A percentile compares a stretch with the other conserved stretches of the same genome.
phyloP scores from a whole-genome alignment of 2,888 invertebrate species.

The Drosophila lacicola region DNA sequence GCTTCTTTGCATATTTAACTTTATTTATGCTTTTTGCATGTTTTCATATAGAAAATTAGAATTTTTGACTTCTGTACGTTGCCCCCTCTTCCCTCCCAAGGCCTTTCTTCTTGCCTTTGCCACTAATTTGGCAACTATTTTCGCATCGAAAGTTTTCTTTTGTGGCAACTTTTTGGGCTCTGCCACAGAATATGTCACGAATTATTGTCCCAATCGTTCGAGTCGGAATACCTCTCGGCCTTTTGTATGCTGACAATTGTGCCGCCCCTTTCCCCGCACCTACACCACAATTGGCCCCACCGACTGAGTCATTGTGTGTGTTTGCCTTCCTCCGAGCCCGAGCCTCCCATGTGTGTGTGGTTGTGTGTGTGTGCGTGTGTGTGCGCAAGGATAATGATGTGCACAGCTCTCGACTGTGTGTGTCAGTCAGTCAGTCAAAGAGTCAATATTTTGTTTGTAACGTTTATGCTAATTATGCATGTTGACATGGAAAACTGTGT shows the following conservation, averaged over 20 bases:
- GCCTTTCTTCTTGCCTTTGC: conserved; percentile 8
- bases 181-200: conserved; percentile 61
- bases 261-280: neutral
- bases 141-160: conserved; percentile 52
- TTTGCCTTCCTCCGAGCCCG: conserved; percentile 7
- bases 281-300: conserved; percentile 25
- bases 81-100: neutral
- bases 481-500: conserved; percentile 72
- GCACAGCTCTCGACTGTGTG: conserved; percentile 42
- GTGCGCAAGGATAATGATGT: conserved; percentile 51
- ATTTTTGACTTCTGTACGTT: conserved; percentile 54
- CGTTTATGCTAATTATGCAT: conserved; percentile 78
- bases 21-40: conserved; percentile 72
- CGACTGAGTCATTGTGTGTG: conserved; percentile 33
- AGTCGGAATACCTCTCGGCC: conserved; percentile 7
- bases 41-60: conserved; percentile 77
- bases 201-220: conserved; percentile 58
- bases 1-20: conserved; percentile 72
- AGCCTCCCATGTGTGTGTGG: conserved; percentile 7
- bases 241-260: conserved; percentile 16
- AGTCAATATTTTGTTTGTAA: conserved; percentile 74
- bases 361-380: conserved; percentile 19
- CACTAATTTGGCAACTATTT: conserved; percentile 76
- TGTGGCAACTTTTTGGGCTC: conserved; percentile 56
- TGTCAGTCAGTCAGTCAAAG: conserved; percentile 48